These are phyloP conservation scores for Scortum barcoo DNA, from an alignment of 2,113 vertebrate species.

Conservation along the genomic window DNA sequence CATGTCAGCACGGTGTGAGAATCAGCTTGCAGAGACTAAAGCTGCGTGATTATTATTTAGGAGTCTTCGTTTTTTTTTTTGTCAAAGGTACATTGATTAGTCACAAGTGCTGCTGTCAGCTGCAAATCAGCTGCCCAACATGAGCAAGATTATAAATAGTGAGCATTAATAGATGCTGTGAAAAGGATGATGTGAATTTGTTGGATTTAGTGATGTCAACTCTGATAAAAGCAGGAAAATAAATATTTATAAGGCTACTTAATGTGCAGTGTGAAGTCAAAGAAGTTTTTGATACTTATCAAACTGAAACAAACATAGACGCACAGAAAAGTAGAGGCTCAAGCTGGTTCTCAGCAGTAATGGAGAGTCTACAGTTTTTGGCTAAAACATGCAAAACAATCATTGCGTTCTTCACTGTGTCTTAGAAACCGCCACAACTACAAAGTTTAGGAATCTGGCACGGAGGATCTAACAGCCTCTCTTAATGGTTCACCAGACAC, in stretches of 20 bases:
- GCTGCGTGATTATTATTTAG: background rate
- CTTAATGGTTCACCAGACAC: conserved; percentile 48
- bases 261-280: background rate
- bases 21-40: background rate
- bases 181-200: background rate
- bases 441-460: conserved; percentile 52
- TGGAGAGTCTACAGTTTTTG: background rate
- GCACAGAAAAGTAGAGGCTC: background rate
- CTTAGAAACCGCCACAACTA: conserved; percentile 22
- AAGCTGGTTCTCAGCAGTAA: background rate
- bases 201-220: background rate
- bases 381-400: background rate
- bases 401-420: background rate
- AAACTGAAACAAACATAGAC: background rate
- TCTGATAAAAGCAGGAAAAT: background rate
- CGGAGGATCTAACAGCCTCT: conserved; percentile 36
- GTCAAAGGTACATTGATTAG: background rate
- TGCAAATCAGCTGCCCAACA: conserved; percentile 1
- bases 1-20: background rate
- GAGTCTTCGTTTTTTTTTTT: background rate
- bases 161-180: background rate
- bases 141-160: background rate
- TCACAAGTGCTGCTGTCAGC: background rate
- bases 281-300: background rate
- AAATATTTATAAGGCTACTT: background rate